Evolutionary conservation across 2,888 invertebrate species (phyloP).

Genomic region (Pollenia amentaria): DNA sequence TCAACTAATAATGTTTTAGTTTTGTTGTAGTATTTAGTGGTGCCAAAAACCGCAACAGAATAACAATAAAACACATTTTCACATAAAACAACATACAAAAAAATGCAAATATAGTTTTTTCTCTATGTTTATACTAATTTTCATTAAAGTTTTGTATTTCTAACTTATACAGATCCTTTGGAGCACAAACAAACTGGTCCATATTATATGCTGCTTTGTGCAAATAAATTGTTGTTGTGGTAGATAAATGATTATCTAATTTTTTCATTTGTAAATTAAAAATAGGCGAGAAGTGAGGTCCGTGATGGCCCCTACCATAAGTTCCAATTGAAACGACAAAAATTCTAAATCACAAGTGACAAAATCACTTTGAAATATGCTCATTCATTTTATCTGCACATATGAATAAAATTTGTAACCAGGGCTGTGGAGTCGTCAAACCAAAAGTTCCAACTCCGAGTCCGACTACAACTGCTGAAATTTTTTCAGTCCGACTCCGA

Average conservation of each 20-base stretch:
- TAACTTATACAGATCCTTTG: neutral
- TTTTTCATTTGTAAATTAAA: slow-evolving; percentile 10
- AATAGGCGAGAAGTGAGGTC: neutral
- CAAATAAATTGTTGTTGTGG: slow-evolving; percentile 46
- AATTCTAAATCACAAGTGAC: no score
- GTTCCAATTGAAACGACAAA: no score
- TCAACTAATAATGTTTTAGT: slow-evolving; percentile 6
- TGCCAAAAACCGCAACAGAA: slow-evolving; percentile 34
- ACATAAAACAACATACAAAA: neutral
- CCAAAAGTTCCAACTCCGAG: no score
- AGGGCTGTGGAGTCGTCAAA: no score
- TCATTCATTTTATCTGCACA: no score
- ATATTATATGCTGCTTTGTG: neutral
- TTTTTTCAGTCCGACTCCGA: no score
- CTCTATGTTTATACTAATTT: slow-evolving; percentile 1
- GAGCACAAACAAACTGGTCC: neutral
- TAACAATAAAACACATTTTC: slow-evolving; percentile 19
- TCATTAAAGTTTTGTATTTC: neutral
- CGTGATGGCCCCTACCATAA: no score
- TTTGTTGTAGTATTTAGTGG: neutral
- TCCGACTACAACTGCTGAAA: no score
- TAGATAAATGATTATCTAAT: slow-evolving; percentile 44
- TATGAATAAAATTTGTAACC: no score
- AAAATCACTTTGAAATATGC: no score
- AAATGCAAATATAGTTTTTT: neutral